Evolutionary conservation across 2,797 vertebrate genomes (phyloP).

Genomic region (Lepus oiostolus): DNA sequence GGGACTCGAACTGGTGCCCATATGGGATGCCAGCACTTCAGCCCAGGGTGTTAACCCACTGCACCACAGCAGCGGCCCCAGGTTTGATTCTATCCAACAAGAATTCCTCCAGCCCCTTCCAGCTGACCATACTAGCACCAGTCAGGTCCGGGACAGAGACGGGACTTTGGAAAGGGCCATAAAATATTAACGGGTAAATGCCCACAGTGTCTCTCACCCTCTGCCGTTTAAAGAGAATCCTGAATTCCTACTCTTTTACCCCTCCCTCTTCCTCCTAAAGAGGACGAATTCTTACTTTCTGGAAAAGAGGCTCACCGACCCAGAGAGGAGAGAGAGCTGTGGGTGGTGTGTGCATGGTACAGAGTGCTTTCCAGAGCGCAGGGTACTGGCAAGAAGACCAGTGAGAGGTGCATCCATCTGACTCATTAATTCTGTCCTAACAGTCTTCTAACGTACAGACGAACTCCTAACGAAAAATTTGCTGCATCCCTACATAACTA

Average conservation of each 20-base stretch:
- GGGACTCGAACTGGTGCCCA: too few species aligned
- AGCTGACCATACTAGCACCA: background rate
- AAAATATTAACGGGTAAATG: background rate
- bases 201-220: background rate
- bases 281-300: constrained; percentile 15
- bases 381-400: background rate
- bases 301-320: background rate
- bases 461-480: background rate
- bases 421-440: background rate
- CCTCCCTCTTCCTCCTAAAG: background rate
- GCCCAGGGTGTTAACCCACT: too few species aligned
- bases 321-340: background rate
- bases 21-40: too few species aligned
- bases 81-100: background rate
- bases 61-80: background rate
- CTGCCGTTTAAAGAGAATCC: background rate
- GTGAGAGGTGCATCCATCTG: background rate
- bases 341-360: background rate
- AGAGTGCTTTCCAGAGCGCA: background rate
- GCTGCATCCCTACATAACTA: background rate
- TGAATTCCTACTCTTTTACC: background rate
- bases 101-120: background rate
- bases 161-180: background rate
- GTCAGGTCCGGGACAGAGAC: background rate
- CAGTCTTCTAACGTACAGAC: background rate